Conservation (phyloP, 2,888 invertebrate genomes). For the Eremobia ochroleuca region DNA sequence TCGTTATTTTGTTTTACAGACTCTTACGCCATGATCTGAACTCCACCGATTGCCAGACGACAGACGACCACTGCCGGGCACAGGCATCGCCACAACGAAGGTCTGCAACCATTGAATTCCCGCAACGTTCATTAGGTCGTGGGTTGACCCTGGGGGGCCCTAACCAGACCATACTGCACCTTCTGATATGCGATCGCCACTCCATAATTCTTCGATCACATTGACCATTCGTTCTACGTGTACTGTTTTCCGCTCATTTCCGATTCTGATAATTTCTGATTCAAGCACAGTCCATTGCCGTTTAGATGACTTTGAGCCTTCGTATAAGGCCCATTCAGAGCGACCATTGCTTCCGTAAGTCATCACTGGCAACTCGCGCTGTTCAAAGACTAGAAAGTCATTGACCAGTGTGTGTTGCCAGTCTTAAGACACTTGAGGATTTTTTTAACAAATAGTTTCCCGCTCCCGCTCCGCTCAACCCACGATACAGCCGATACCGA, state of each 20-base stretch:
- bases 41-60: too few species aligned
- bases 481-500: conserved; percentile 1
- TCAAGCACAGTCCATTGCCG: not conserved
- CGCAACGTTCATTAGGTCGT: not conserved
- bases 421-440: too few species aligned
- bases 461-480: conserved; percentile 30
- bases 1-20: not conserved
- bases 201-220: not conserved
- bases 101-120: not conserved
- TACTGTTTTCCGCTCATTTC: not conserved
- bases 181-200: not conserved
- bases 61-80: too few species aligned
- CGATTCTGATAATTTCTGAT: not conserved
- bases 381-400: not conserved
- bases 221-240: not conserved
- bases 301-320: too few species aligned
- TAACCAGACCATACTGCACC: too few species aligned
- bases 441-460: not conserved
- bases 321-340: not conserved
- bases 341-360: fast-evolving
- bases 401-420: not conserved
- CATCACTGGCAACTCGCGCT: not conserved
- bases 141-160: not conserved
- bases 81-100: not conserved
- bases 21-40: not conserved